Conservation (phyloP, 2,888 invertebrate species). For the Ochropleura leucogaster region DNA sequence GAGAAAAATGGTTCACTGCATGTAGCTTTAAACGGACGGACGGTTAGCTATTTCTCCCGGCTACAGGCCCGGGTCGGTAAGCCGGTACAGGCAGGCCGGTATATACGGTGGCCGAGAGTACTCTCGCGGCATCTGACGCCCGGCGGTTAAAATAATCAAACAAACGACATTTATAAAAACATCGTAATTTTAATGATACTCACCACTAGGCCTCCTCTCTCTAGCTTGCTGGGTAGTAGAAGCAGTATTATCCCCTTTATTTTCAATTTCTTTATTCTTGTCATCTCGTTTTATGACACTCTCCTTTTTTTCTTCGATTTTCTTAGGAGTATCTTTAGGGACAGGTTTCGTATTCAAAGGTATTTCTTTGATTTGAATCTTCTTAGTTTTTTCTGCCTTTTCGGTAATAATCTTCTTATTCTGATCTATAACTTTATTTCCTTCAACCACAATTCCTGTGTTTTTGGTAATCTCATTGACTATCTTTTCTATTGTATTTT, state of each 20-base stretch:
- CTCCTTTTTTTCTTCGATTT: slow-evolving; percentile 55
- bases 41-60: too few relatives aligned
- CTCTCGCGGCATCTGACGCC: too few relatives aligned
- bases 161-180: not conserved
- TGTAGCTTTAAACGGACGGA: not conserved
- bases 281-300: slow-evolving; percentile 50
- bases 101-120: too few relatives aligned
- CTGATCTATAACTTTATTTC: slow-evolving; percentile 74
- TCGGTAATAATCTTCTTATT: slow-evolving; percentile 73
- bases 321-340: slow-evolving; percentile 50
- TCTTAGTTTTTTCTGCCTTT: slow-evolving; percentile 58
- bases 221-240: slow-evolving; percentile 45
- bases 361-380: slow-evolving; percentile 70
- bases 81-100: too few relatives aligned
- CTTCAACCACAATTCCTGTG: slow-evolving; percentile 61
- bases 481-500: slow-evolving; percentile 1
- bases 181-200: slow-evolving; percentile 28
- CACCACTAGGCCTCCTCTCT: slow-evolving; percentile 66
- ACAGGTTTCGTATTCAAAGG: slow-evolving; percentile 44
- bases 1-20: not conserved
- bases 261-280: slow-evolving; percentile 29
- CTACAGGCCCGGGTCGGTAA: too few relatives aligned
- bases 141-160: not conserved
- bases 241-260: slow-evolving; percentile 38
- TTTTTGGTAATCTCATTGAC: not conserved